Percentiles rank a stretch among this genome's conserved stretches.
Evolutionary conservation across 2,113 vertebrate genomes (phyloP).

Genomic region (Glaucidium brasilianum): DNA sequence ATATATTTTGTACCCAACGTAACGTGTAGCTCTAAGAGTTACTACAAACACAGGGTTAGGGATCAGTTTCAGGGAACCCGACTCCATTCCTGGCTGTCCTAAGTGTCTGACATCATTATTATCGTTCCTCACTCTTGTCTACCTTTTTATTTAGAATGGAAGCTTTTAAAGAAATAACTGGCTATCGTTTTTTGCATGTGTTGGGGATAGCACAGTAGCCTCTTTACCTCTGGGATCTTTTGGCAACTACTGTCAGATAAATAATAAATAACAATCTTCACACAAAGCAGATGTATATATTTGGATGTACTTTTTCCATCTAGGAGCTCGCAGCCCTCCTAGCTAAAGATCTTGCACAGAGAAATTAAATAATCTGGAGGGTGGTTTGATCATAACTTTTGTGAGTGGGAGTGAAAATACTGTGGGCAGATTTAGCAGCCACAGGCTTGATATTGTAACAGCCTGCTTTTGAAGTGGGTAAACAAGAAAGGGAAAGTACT

Average conservation of each 20-base stretch:
- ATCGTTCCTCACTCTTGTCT: background rate
- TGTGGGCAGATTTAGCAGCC: background rate
- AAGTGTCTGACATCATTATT: background rate
- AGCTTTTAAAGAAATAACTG: background rate
- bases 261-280: background rate
- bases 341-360: background rate
- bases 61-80: background rate
- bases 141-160: background rate
- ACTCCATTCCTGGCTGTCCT: background rate
- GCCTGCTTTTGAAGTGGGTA: background rate
- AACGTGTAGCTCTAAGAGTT: background rate
- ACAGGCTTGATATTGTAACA: background rate
- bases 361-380: background rate
- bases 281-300: background rate
- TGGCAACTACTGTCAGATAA: background rate
- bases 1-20: background rate
- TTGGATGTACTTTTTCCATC: background rate
- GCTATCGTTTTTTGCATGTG: rapidly evolving
- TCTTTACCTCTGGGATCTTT: background rate
- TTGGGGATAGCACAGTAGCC: background rate
- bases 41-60: background rate
- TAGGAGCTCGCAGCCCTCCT: background rate
- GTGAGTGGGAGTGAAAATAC: background rate
- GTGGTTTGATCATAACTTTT: background rate
- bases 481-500: background rate